Evolutionary conservation across 2,797 vertebrate genomes (phyloP).

Genomic region (Acanthurus lineatus): DNA sequence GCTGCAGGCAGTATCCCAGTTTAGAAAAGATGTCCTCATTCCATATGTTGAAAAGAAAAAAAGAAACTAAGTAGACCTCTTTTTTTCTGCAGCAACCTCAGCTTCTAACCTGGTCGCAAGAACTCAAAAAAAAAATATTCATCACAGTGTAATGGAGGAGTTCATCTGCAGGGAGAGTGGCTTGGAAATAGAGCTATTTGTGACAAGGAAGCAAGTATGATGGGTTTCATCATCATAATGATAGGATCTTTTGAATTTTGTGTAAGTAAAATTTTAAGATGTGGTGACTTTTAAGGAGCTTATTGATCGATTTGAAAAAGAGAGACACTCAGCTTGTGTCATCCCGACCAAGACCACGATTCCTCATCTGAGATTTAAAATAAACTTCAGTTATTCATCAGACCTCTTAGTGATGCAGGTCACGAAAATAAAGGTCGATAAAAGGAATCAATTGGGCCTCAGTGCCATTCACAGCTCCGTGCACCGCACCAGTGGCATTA

Average conservation of each 20-base stretch:
- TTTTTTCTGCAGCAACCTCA: conserved; percentile 12
- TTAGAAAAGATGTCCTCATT: conserved; percentile 62
- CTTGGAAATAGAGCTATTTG: not conserved
- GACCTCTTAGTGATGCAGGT: conserved; percentile 31
- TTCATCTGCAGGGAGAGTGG: not conserved
- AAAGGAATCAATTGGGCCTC: conserved; percentile 47
- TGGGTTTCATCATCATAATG: not conserved
- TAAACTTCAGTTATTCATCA: conserved; percentile 34
- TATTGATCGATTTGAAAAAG: not conserved
- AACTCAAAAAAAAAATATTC: not conserved
- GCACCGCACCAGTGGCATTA: no score
- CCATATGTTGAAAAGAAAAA: conserved; percentile 45
- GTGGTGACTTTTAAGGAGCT: not conserved
- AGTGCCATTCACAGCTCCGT: conserved; percentile 49
- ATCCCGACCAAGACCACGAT: not conserved
- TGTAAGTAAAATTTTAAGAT: not conserved
- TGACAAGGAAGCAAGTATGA: not conserved
- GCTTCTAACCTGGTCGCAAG: not conserved
- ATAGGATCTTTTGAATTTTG: not conserved
- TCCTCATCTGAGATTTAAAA: not conserved
- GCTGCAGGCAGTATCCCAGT: conserved; percentile 53
- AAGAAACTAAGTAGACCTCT: conserved; percentile 30
- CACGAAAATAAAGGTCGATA: conserved; percentile 47
- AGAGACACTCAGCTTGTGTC: not conserved
- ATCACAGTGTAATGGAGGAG: not conserved